Evolutionary conservation across 2,888 invertebrate species (phyloP), one percentile per base, ranked within the genome.

Genomic region (Drosophila ezoana): DNA sequence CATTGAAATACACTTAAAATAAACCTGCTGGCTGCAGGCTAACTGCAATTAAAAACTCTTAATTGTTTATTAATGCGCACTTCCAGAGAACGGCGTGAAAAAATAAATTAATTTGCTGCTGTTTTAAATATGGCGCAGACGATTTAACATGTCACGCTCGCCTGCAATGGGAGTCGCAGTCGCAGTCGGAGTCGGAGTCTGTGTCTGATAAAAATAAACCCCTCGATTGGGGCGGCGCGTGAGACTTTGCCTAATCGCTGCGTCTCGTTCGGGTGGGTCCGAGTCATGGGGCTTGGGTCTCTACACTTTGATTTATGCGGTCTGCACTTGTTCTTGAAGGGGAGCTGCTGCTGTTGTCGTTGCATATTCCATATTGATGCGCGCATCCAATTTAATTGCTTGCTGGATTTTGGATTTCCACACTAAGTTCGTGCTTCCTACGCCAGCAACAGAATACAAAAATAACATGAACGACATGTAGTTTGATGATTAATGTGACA

Each of bases 401-500:
- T 59, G 62, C 59, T 72, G 76, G 72, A 68, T 63, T 58, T 68
- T 68, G 63, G 58, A 79, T 79, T 82, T 79, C 76, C 82, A 87
- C 80, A 87, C 87, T 84, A 84, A 84, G 85, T 84, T 80, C 76
- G 44, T 82, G 79, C 79, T 84, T 84, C 85, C 84, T 85, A 85
- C 76, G 54, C 41, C 67, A 64, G 49, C 72, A 70, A 45, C 45
- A 63, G 52, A 59, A 63, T 60, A 72, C 32, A 57, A 65, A 71
- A 65, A 71, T 59, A 65, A 47, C 41, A 18, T 10, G 49, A 60
- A 45, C 45, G 56, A 61, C 78, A 78, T 77, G 76, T 72, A 67
- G 73, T 64, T 76, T 69, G 72, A 90, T 90, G 90, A 90, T 90
- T 85, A 90, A 90, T 90, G 90, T 79, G 88, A 80, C 87, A 85